Evolutionary conservation across 2,113 vertebrate species (phyloP), one percentile per base, ranked within the genome.

Genomic region (Mirounga angustirostris): DNA sequence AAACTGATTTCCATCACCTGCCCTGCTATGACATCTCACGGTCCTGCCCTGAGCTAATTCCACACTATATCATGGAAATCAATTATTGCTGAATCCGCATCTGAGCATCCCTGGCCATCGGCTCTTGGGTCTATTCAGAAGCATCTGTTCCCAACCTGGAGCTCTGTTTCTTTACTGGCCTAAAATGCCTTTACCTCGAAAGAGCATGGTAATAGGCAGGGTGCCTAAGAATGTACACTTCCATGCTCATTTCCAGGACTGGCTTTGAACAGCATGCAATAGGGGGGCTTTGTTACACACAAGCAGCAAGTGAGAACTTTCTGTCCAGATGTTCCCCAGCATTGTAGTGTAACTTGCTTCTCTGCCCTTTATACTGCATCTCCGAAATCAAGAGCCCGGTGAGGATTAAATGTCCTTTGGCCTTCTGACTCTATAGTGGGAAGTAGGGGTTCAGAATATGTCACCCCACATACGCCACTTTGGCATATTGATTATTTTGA

Each of bases 361-460:
- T 54, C 82, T 59, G 81, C 63, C 28, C 46, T 81, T 33, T 54
- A 52, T 2, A 16, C 5, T 13, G 28, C 71, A 84, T n/a, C 78
- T n/a, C 56, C 85, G 79, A 89, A 94, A 84, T 50, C 76, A 59
- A 71, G 74, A 83, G 54, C n/a, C 81, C 36, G 6, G 33, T 15
- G 30, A 69, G 19, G 76, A 56, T 59, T 10, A 89, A 40, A 67
- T 1, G 1, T 43, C 59, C 59, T 59, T 40, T 30, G 71, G 61
- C 52, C 73, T 83, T 52, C 52, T 59, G 88, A 83, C 22, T 54
- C 33, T 46, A 19, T 2, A 65, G 36, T 12, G 14, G 43, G 59
- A 50, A 52, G 14, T 4, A 63, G 28, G 33, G 10, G 30, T 63
- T 52, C 43, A 36, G 73, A 61, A 36, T n/a, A n/a, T 26, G 40